These are phyloP conservation scores for Irena cyanogastra DNA, from an alignment of 2,113 vertebrate genomes.

Conservation along the genomic window DNA sequence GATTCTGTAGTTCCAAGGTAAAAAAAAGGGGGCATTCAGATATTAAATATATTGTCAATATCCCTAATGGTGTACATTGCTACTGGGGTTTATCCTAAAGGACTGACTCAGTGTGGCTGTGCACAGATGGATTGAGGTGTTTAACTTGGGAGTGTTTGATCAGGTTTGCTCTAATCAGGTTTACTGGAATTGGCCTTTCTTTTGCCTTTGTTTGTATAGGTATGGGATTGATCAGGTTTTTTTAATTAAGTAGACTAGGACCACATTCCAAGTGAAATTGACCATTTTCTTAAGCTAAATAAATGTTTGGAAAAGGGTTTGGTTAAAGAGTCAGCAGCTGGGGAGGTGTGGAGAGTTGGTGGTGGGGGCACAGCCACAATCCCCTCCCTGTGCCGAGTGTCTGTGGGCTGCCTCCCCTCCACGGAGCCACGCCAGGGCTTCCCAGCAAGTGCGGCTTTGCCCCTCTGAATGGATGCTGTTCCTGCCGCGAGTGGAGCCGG, in stretches of 20 bases:
- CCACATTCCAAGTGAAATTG: neutral
- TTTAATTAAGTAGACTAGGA: neutral
- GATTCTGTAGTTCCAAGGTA: neutral
- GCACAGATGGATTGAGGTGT: neutral
- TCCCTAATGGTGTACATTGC: fast-evolving
- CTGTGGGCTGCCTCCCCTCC: neutral
- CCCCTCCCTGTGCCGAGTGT: fast-evolving
- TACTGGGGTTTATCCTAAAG: neutral
- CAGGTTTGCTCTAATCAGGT: neutral
- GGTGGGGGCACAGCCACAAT: fast-evolving
- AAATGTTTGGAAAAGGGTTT: neutral
- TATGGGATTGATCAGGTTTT: fast-evolving
- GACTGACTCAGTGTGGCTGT: neutral
- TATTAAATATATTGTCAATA: neutral
- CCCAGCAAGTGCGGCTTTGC: fast-evolving
- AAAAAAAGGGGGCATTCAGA: neutral
- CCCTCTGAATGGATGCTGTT: fast-evolving
- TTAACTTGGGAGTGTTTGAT: neutral
- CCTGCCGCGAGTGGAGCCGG: fast-evolving
- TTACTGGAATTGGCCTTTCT: neutral
- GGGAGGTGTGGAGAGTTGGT: neutral
- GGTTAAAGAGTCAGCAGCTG: neutral
- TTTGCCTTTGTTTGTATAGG: neutral
- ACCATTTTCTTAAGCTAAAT: neutral
- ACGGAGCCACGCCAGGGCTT: fast-evolving